Base-by-base conservation (phyloP, 2,888 invertebrate genomes). In the Corythucha ciliata region DNA sequence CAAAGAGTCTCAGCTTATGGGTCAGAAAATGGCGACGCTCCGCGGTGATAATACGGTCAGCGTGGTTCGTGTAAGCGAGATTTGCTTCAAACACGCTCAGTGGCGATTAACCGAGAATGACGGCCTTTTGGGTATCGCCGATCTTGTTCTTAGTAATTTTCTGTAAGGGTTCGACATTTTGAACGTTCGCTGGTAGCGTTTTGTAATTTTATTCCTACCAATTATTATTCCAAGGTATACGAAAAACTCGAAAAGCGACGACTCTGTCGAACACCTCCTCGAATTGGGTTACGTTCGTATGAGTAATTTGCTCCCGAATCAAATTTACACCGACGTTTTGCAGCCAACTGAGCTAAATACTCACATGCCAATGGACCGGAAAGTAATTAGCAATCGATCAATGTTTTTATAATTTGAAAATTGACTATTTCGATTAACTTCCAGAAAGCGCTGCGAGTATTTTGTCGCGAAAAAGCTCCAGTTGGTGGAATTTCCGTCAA, bases 401-500 rank as follows among this genome's bases (percentile, higher is more conserved):
- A 6, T n/a, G 6, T 16, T 33, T 29, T 29, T 10, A 29, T 10
- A 10, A 29, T 29, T 10, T 8, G 10, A 29, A 29, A 10, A 29
- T 29, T 29, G 29, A 29, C 29, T 29, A 10, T 29, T 29, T 12
- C 12, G 29, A 29, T 12, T 12, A 29, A 8, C 44, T 49, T 68
- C 70, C 55, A 68, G 71, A 81, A 92, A 64, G 90, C 94, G 18
- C 71, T 98, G 58, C 77, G 97, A 57, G 86, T 98, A 40, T 91
- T 94, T 70, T 96, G 97, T 62, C 77, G 94, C 54, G 97, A 97
- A 70, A 84, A 88, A 59, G 90, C 92, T 39, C 94, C 93, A 0
- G 97, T 97, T 5, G 96, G 94, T n/a, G 98, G 98, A 2, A 98
- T 98, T 61, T 88, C 93, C 0, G 92, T 98, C 12, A 98, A 97